These are phyloP conservation scores for Periophthalmus magnuspinnatus DNA, from an alignment of 2,797 vertebrate genomes.

Conservation along the genomic window DNA sequence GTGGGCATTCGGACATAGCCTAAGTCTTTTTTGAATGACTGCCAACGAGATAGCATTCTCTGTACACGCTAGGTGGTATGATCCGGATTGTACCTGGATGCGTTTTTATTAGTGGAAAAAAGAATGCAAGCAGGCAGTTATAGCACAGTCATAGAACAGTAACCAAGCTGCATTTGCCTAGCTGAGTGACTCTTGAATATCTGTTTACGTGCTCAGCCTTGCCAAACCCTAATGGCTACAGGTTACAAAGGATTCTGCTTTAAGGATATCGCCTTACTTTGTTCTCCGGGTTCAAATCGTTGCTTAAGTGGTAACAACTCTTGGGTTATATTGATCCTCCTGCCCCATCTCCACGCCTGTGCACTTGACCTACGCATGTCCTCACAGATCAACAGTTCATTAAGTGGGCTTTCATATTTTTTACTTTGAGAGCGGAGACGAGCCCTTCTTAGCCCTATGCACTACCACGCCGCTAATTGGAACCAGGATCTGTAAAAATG, in stretches of 20 bases:
- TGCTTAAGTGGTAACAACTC: slow-evolving; percentile 58
- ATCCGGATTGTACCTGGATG: neutral
- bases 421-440: slow-evolving; percentile 64
- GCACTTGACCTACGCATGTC: slow-evolving; percentile 72
- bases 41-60: neutral
- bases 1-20: no score
- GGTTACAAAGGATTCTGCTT: slow-evolving; percentile 23
- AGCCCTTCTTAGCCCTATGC: slow-evolving; percentile 66
- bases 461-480: slow-evolving; percentile 80
- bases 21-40: no score
- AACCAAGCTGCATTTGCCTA: slow-evolving; percentile 7
- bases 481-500: slow-evolving; percentile 86
- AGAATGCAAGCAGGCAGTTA: slow-evolving; percentile 11
- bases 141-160: neutral
- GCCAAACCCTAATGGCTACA: slow-evolving; percentile 24
- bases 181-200: slow-evolving; percentile 1
- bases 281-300: slow-evolving; percentile 5
- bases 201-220: slow-evolving; percentile 14
- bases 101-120: slow-evolving; percentile 16
- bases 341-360: slow-evolving; percentile 52
- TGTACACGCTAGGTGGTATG: neutral
- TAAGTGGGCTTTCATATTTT: slow-evolving; percentile 57
- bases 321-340: slow-evolving; percentile 49
- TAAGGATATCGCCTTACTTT: slow-evolving; percentile 35
- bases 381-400: slow-evolving; percentile 76